Base-by-base conservation (phyloP, 2,797 vertebrate genomes). In the Euthynnus affinis region DNA sequence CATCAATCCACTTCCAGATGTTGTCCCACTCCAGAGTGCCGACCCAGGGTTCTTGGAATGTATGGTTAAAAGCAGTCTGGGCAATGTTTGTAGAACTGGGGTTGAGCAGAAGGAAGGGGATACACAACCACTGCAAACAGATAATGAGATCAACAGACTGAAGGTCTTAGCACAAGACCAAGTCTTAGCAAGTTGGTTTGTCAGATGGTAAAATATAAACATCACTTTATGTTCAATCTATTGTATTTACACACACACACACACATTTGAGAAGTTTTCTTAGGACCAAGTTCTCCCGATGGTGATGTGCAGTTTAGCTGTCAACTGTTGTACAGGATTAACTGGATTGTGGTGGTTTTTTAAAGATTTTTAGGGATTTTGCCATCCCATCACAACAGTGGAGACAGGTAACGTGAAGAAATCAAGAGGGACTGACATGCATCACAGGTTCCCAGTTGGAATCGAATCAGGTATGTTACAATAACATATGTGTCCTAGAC, bases 1-100 rank as follows among this genome's bases (percentile, higher is more conserved):
- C 88, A 71, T 96, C 95, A 32, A 95, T 79, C 95, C 95, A 96
- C 64, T 88, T 91, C 90, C 93, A 94, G 63, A 93, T 17, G 13
- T 85, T 74, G 1, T 80, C 71, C 6, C 53, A 68, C 48, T 94
- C 89, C 78, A 95, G 80, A 53, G 88, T 93, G 23, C 95, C 95
- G 3, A 93, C 60, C 95, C 95, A 96, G 44, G 95, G 91, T 1
- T 86, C 84, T 77, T 96, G 96, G 79, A 93, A 89, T 3, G 70
- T 86, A 23, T 83, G 49, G 73, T 94, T 93, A 34, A 83, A 90
- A 56, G 94, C 93, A 2, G 95, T 96, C 66, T 92, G 77, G 34
- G 70, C 85, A 53, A 96, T 95, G 84, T 74, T 92, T 76, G 70
- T 37, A 0, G 92, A 91, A 29, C 76, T 84, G 42, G 93, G 83